Percentiles rank a stretch among this genome's conserved stretches.
Conservation (phyloP, 2,797 vertebrate genomes). For the Crocidura indochinensis region DNA sequence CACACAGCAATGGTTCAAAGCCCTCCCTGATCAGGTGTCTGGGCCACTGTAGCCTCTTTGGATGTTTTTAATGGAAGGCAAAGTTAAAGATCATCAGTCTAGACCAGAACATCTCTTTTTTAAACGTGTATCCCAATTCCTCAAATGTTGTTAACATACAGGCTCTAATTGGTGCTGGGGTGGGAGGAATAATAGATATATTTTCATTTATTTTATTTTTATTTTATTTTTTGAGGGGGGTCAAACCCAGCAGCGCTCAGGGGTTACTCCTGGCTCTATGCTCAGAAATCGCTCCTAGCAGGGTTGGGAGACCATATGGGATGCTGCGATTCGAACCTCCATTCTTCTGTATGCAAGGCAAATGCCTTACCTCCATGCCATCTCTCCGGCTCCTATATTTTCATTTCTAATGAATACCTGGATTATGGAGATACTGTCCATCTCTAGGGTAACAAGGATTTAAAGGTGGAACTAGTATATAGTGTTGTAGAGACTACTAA, state of each 20-base stretch:
- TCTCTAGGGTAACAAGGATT: background rate
- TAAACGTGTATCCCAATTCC: no score
- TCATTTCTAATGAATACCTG: slow-evolving; percentile 26
- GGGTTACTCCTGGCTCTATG: no score
- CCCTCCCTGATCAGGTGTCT: background rate
- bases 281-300: no score
- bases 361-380: no score
- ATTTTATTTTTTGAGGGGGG: no score
- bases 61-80: background rate
- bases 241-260: no score
- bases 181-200: background rate
- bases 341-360: no score
- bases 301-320: no score
- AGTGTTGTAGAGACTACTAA: background rate
- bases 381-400: no score
- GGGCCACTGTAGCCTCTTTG: background rate
- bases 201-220: no score
- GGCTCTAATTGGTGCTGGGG: background rate
- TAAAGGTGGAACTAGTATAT: background rate
- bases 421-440: background rate
- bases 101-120: background rate
- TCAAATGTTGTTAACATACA: background rate
- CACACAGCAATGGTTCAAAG: background rate
- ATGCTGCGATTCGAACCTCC: no score
- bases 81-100: background rate